Percentiles rank a stretch among this genome's conserved stretches.
phyloP scores from a whole-genome alignment of 2,797 vertebrate species.

The Neopelma chrysocephalum region DNA sequence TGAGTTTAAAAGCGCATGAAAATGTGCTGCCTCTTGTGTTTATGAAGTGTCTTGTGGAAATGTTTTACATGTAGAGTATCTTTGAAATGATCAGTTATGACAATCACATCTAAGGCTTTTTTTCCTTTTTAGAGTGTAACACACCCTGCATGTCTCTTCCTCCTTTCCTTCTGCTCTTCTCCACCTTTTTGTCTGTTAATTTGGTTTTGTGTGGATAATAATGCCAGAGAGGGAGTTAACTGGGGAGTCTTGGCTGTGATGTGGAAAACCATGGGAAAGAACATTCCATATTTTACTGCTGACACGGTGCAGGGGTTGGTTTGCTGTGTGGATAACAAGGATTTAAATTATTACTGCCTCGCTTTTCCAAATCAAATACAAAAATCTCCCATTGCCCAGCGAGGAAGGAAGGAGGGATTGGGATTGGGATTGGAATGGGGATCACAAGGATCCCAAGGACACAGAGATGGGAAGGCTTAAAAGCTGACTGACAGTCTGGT shows the following conservation, averaged over 20 bases:
- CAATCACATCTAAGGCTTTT: background rate
- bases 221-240: background rate
- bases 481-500: background rate
- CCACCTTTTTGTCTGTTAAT: background rate
- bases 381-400: background rate
- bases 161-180: background rate
- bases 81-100: background rate
- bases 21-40: background rate
- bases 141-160: background rate
- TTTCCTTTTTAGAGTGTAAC: background rate
- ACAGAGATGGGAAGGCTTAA: background rate
- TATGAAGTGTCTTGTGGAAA: background rate
- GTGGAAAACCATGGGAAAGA: constrained; percentile 16
- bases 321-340: constrained; percentile 31
- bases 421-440: background rate
- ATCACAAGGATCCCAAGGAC: background rate
- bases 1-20: background rate
- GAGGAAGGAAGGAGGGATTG: background rate
- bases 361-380: constrained; percentile 30
- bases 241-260: constrained; percentile 8
- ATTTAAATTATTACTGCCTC: constrained; percentile 26
- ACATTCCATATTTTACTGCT: constrained; percentile 62
- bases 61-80: background rate
- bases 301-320: constrained; percentile 13
- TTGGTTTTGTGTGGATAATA: constrained; percentile 13